Conservation (phyloP, 2,888 invertebrate genomes). For the Andrena minutula region DNA sequence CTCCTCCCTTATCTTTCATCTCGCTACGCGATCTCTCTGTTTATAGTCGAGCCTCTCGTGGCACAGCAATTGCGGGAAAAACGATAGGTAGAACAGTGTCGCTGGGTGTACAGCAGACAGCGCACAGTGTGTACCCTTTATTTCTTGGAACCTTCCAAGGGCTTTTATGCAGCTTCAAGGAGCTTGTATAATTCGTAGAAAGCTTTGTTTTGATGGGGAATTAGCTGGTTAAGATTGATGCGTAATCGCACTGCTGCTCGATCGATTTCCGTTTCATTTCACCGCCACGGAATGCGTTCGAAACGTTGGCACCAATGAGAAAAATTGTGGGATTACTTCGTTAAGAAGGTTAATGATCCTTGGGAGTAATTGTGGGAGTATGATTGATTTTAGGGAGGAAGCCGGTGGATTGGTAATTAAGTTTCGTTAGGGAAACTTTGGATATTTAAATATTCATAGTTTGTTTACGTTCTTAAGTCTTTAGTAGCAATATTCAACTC, state of each 20-base stretch:
- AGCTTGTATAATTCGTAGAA: too few relatives aligned
- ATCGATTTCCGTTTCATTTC: conserved; percentile 43
- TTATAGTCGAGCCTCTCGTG: neutral
- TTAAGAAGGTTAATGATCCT: neutral
- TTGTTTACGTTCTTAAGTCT: neutral
- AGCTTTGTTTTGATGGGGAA: too few relatives aligned
- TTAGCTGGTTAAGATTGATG: neutral
- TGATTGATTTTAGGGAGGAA: too few relatives aligned
- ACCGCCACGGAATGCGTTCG: conserved; percentile 11
- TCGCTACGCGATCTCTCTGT: conserved; percentile 11
- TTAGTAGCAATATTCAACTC: neutral
- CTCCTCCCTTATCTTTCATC: neutral
- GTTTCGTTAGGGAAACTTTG: too few relatives aligned
- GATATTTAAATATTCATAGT: neutral
- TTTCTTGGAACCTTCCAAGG: too few relatives aligned
- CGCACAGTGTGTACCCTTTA: neutral
- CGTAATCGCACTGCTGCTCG: neutral
- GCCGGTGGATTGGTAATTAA: too few relatives aligned
- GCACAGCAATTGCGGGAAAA: neutral
- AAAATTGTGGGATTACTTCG: neutral
- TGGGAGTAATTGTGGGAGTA: too few relatives aligned
- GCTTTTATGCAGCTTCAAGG: too few relatives aligned
- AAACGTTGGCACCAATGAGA: neutral
- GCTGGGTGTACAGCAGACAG: neutral
- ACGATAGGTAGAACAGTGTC: conserved; percentile 3